Evolutionary conservation across 2,888 invertebrate species (phyloP).

Genomic region (Brachynemurus nebulosus): DNA sequence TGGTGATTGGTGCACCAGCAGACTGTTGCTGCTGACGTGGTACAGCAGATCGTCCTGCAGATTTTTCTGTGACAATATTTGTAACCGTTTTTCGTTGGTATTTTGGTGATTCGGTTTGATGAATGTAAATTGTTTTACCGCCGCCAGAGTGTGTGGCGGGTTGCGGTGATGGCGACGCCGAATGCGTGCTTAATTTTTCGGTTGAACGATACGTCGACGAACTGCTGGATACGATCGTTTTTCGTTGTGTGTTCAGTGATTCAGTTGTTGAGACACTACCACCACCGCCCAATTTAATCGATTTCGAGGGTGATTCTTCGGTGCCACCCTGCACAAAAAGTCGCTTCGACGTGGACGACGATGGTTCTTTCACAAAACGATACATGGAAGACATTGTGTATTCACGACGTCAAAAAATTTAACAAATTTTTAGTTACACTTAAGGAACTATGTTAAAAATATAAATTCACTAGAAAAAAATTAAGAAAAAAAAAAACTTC

Average conservation of each 20-base stretch:
- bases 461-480: too few species aligned
- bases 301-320: constrained; percentile 9
- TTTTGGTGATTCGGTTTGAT: neutral
- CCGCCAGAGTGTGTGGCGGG: too few species aligned
- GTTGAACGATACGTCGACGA: constrained; percentile 19
- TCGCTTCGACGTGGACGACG: constrained; percentile 41
- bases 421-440: too few species aligned
- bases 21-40: constrained; percentile 40
- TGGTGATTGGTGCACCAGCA: constrained; percentile 38
- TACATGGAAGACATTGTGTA: constrained; percentile 56
- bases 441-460: too few species aligned
- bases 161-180: too few species aligned
- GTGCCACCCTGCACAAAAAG: constrained; percentile 63
- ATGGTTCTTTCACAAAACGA: constrained; percentile 59
- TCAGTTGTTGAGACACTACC: too few species aligned
- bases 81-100: neutral
- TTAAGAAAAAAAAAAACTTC: too few species aligned
- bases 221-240: too few species aligned
- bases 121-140: too few species aligned
- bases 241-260: constrained; percentile 27
- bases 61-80: constrained; percentile 9
- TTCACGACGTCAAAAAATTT: too few species aligned
- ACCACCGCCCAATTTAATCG: constrained; percentile 1
- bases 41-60: constrained; percentile 28
- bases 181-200: too few species aligned